Evolutionary conservation across 2,113 vertebrate species (phyloP), one percentile per base, ranked within the genome.

Genomic region (Galemys pyrenaicus): DNA sequence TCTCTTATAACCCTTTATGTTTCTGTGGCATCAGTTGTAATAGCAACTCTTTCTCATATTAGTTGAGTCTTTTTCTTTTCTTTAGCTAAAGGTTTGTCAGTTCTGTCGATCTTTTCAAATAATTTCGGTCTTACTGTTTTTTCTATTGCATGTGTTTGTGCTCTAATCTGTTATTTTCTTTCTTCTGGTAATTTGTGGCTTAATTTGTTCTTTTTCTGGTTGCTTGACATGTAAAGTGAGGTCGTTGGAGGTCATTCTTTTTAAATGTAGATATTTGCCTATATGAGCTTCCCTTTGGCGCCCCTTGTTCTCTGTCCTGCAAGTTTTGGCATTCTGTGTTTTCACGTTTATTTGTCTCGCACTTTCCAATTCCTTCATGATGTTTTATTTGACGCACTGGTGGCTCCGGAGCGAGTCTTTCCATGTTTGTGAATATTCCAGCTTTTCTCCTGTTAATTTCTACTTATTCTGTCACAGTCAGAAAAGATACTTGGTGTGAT

Each of bases 231-330:
- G 37, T 75, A 32, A 60, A 68, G 32, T 46, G 37, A 49, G 41
- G 39, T 22, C 89, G 54, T 83, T 83, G 17, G 26, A 37, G 32
- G 19, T 54, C 30, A 81, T 81, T 15, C 24, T 62, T 74, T 81
- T 32, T 56, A 30, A 20, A 26, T 32, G 5, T 56, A 30, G 30
- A 6, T 32, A 32, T 74, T 81, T 58, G 67, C 37, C 65, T 28
- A 7, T 68, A 2, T 12, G 20, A 26, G 56, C 77, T 60, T 58
- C 28, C 12, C 32, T 58, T 3, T 88, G 44, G 28, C 13, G 39
- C 0, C 16, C n/a, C n/a, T 8, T 37, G 37, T 49, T 9, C 1
- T 75, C 5, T 2, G 1, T 28, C 22, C 10, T 2, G 13, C 75
- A 67, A 19, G 20, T 2, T 60, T 67, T 39, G 2, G 4, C 58